These are phyloP conservation scores for Gasteruption jaculator DNA, from an alignment of 2,888 invertebrate genomes.

Conservation along the genomic window DNA sequence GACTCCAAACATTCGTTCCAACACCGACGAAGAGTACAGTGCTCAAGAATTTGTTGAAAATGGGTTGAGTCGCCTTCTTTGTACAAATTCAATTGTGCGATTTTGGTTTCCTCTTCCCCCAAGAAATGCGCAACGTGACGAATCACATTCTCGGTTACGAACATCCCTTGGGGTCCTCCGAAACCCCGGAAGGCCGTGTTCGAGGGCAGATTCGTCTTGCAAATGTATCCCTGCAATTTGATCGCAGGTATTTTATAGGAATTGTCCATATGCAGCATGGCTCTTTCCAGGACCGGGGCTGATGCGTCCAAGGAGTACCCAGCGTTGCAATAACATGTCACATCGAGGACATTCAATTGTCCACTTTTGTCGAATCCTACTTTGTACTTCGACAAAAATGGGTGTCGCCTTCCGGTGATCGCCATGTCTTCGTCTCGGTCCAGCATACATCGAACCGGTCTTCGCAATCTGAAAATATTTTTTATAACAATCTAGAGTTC, in stretches of 20 bases:
- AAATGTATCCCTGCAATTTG: conserved; percentile 66
- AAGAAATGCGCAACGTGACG: conserved; percentile 70
- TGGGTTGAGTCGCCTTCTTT: conserved; percentile 70
- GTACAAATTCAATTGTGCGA: conserved; percentile 73
- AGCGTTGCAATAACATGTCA: conserved; percentile 72
- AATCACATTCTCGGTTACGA: conserved; percentile 72
- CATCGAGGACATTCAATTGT: conserved; percentile 66
- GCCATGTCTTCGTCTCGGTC: conserved; percentile 92
- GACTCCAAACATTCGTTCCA: conserved; percentile 71
- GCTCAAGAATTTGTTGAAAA: conserved; percentile 66
- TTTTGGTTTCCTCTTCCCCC: conserved; percentile 60
- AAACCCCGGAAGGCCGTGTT: conserved; percentile 90
- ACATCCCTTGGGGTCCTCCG: conserved; percentile 86
- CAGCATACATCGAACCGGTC: conserved; percentile 77
- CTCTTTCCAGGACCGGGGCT: conserved; percentile 69
- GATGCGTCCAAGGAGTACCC: conserved; percentile 81
- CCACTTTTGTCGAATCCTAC: conserved; percentile 72
- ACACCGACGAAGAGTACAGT: conserved; percentile 69
- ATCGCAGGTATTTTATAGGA: conserved; percentile 74
- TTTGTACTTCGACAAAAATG: conserved; percentile 79
- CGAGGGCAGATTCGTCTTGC: conserved; percentile 83
- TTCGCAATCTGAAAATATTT: conserved; percentile 63
- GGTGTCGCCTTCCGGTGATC: conserved; percentile 82
- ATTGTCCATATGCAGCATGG: conserved; percentile 76
- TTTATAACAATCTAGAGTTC: conserved; percentile 14